A percentile compares a stretch with the other conserved stretches of the same genome.
phyloP scores from a whole-genome alignment of 2,888 invertebrate species.

The Campaea margaritaria region DNA sequence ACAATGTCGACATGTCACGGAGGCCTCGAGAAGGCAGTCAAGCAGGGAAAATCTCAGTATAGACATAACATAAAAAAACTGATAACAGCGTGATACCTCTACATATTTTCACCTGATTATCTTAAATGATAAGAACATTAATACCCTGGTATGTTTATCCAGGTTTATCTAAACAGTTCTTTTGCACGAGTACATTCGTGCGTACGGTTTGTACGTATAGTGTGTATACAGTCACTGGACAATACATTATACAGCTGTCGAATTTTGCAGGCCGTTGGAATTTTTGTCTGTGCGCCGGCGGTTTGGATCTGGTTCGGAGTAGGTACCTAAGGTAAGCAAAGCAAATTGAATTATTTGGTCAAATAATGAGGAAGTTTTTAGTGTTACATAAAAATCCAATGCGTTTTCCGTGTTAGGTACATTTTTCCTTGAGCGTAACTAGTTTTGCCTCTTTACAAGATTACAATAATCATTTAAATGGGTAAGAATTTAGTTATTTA shows the following conservation, averaged over 20 bases:
- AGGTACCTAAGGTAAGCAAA: constrained; percentile 30
- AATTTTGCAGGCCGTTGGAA: constrained; percentile 28
- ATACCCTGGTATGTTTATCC: constrained; percentile 35
- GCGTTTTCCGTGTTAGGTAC: constrained; percentile 13
- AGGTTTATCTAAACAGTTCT: constrained; percentile 37
- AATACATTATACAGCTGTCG: constrained; percentile 18
- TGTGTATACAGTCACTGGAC: too few species aligned
- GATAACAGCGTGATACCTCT: constrained; percentile 37
- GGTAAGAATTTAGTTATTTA: too few species aligned
- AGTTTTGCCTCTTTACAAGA: too few species aligned
- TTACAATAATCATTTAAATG: too few species aligned
- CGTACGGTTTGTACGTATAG: too few species aligned
- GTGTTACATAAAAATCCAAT: constrained; percentile 1
- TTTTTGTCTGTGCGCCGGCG: constrained; percentile 19
- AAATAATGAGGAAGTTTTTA: constrained; percentile 20
- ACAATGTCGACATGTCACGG: constrained; percentile 50
- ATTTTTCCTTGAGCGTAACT: background rate
- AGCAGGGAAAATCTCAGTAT: constrained; percentile 44
- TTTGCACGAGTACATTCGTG: constrained; percentile 7
- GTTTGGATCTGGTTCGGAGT: constrained; percentile 9
- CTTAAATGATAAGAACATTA: constrained; percentile 37
- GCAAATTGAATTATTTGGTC: constrained; percentile 5
- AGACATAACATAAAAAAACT: constrained; percentile 38
- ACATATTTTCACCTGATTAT: constrained; percentile 38
- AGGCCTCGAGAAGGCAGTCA: constrained; percentile 42